Percentiles rank a stretch among this genome's conserved stretches.
Conservation (phyloP, 2,113 vertebrate species). For the Blennius ocellaris region DNA sequence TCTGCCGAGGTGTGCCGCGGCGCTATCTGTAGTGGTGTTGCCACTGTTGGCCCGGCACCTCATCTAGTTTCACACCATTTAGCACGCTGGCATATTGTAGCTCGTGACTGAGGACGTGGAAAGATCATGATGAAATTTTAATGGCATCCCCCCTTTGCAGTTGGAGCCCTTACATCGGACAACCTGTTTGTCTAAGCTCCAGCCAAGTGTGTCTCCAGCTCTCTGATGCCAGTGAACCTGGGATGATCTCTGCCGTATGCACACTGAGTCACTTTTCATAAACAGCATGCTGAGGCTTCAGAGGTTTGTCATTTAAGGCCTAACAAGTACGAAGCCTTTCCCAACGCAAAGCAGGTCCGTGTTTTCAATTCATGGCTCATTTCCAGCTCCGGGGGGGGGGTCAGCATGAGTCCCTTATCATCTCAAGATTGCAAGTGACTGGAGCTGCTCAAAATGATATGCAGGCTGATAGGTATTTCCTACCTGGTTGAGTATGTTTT, state of each 20-base stretch:
- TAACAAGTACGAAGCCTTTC: not conserved
- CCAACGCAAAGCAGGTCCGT: not conserved
- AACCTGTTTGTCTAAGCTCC: conserved; percentile 48
- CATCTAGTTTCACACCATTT: conserved; percentile 43
- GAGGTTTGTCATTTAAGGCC: not conserved
- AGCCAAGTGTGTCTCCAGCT: conserved; percentile 40
- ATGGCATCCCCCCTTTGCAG: conserved; percentile 30
- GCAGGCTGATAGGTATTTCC: not conserved
- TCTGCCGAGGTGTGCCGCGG: not conserved
- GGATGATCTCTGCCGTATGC: conserved; percentile 17
- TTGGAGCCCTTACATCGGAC: conserved; percentile 17
- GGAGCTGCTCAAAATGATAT: not conserved
- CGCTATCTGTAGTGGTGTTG: not conserved
- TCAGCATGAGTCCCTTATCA: not conserved
- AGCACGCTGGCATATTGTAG: conserved; percentile 34
- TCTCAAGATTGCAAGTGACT: not conserved
- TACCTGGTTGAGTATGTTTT: not conserved
- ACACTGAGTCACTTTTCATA: conserved; percentile 21
- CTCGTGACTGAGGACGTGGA: conserved; percentile 20
- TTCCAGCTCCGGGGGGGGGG: not conserved
- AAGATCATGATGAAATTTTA: conserved; percentile 45
- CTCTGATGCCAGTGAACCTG: conserved; percentile 45
- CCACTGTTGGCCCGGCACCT: conserved; percentile 2
- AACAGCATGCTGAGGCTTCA: conserved; percentile 2
- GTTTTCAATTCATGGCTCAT: conserved; percentile 1